Evolutionary conservation across 2,113 vertebrate genomes (phyloP), one percentile per base, ranked within the genome.

Genomic region (Calidris pugnax): DNA sequence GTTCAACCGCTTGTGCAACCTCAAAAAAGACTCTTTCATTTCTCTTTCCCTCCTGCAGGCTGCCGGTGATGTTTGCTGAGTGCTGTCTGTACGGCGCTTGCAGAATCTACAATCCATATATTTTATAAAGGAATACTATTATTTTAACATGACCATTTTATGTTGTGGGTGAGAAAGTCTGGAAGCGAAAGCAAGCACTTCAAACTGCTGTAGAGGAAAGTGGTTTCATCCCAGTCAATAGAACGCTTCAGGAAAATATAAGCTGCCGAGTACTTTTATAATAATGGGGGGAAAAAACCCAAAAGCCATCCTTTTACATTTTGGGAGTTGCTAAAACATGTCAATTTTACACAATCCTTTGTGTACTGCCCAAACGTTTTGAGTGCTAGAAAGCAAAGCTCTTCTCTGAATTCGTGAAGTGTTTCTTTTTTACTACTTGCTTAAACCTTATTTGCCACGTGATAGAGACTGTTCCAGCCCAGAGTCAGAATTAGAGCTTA

Each of bases 361-460:
- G 28, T 51, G 59, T 33, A 18, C 69, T 82, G 91, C 92, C 97
- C 92, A 69, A 60, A 8, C 22, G 35, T 48, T 53, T 39, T 15
- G 45, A 87, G 28, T 22, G 91, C 87, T 85, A 55, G 8, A 83
- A 83, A 95, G 91, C 64, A 88, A 78, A 84, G 73, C 89, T 85
- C 26, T 51, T 84, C 83, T 88, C 74, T 32, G 30, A 55, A 84
- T 93, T 85, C 14, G 14, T 67, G 72, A 79, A 90, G 32, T 72
- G 32, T 12, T 43, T 39, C 22, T 55, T 68, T 78, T 89, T 53
- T 68, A 43, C 10, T 50, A 47, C 63, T 6, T 35, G 37, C 60
- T 86, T 92, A 93, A 95, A 71, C n/a, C 81, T 89, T 94, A 95
- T 92, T 94, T 97, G 69, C 96, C 93, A 95, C 91, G 95, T 82